Evolutionary conservation across 1,140 invertebrate species (phyloP).

Genomic region (Leptinotarsa texana): DNA sequence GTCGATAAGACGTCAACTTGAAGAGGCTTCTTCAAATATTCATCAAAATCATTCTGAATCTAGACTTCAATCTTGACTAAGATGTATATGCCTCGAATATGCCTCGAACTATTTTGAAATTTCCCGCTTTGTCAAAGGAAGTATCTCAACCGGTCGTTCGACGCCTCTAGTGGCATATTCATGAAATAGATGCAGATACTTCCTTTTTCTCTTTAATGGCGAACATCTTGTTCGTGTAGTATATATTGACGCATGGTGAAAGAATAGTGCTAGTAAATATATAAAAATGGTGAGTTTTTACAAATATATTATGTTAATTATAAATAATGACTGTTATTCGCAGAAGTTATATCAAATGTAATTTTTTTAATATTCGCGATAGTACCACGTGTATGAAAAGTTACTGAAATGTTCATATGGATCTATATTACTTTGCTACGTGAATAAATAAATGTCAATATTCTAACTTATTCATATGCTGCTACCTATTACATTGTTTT

Average conservation of each 20-base stretch:
- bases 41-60: too few relatives aligned
- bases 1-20: too few relatives aligned
- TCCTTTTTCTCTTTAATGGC: slow-evolving; percentile 51
- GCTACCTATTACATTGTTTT: neutral
- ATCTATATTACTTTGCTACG: neutral
- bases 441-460: slow-evolving; percentile 7
- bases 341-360: neutral
- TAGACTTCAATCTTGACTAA: too few relatives aligned
- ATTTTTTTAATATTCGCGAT: neutral
- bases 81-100: too few relatives aligned
- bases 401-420: slow-evolving; percentile 5
- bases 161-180: neutral
- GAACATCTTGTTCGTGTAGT: slow-evolving; percentile 48
- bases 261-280: slow-evolving; percentile 41
- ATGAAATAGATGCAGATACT: neutral
- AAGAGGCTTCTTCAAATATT: too few relatives aligned
- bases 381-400: slow-evolving; percentile 10
- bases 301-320: slow-evolving; percentile 11
- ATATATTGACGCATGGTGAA: slow-evolving; percentile 38
- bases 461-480: neutral
- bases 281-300: slow-evolving; percentile 49
- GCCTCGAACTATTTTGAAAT: too few relatives aligned
- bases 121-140: too few relatives aligned
- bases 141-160: neutral
- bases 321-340: slow-evolving; percentile 5